Evolutionary conservation across 2,797 vertebrate species (phyloP).

Genomic region (Carcharodon carcharias): DNA sequence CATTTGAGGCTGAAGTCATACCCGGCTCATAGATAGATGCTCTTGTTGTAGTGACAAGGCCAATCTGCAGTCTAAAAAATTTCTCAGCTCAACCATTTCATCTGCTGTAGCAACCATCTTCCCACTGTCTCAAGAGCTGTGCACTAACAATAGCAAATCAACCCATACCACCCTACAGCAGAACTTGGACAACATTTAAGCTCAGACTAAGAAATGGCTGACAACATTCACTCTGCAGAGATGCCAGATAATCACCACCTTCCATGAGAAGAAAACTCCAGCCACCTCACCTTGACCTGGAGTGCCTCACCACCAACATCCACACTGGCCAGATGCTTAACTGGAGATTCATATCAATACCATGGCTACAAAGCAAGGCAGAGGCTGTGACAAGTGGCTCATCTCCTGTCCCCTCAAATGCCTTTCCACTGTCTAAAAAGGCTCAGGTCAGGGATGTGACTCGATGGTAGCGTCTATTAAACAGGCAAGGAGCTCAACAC

Average conservation of each 20-base stretch:
- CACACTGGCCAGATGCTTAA: not conserved
- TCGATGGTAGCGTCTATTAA: not conserved
- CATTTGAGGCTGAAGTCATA: not conserved
- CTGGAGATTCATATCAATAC: not conserved
- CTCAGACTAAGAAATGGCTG: not conserved
- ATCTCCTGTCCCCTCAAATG: not conserved
- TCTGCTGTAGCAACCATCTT: too few species aligned
- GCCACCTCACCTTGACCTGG: not conserved
- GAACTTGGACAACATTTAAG: not conserved
- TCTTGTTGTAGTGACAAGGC: not conserved
- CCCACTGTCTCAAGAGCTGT: too few species aligned
- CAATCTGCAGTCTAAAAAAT: not conserved
- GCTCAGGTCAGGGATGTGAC: not conserved
- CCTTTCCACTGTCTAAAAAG: not conserved
- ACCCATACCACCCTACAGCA: not conserved
- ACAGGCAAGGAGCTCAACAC: not conserved
- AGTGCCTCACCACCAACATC: not conserved
- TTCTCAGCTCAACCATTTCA: too few species aligned
- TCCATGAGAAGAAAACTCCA: not conserved
- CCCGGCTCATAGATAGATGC: not conserved
- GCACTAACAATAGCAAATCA: too few species aligned
- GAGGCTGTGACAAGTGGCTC: not conserved
- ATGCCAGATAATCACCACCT: not conserved
- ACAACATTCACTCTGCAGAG: not conserved
- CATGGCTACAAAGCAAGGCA: not conserved